phyloP scores from a whole-genome alignment of 2,888 invertebrate genomes.

The Camponotus fellah region DNA sequence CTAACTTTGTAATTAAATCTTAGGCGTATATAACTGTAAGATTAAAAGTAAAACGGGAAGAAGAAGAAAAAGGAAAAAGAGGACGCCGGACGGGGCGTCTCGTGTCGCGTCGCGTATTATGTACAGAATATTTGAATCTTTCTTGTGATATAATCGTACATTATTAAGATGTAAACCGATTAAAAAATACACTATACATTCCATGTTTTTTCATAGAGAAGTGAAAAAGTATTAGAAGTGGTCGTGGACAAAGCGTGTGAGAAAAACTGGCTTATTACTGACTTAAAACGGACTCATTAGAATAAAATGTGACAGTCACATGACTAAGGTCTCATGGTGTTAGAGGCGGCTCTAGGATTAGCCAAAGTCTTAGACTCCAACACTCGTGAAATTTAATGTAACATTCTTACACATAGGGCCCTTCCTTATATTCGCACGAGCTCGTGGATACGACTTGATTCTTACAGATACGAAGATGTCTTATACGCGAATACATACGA shows the following conservation, averaged over 20 bases:
- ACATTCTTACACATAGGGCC: constrained; percentile 7
- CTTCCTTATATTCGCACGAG: constrained; percentile 20
- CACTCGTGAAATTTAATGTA: constrained; percentile 18
- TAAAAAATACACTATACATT: constrained; percentile 74
- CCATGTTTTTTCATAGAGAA: constrained; percentile 77
- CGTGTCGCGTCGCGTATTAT: constrained; percentile 73
- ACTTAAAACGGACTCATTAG: too few relatives aligned
- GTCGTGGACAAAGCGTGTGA: constrained; percentile 52
- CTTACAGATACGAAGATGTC: constrained; percentile 13
- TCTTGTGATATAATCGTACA: constrained; percentile 86
- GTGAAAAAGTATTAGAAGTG: constrained; percentile 70
- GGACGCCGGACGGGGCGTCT: constrained; percentile 41
- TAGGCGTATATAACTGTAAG: constrained; percentile 77
- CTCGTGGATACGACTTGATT: constrained; percentile 23
- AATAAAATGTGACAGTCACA: constrained; percentile 22
- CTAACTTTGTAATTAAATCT: constrained; percentile 85
- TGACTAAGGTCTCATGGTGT: constrained; percentile 34
- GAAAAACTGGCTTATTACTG: constrained; percentile 21
- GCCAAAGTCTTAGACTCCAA: constrained; percentile 17
- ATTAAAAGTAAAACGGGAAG: constrained; percentile 71
- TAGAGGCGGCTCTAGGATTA: constrained; percentile 41
- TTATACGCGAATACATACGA: neutral
- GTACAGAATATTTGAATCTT: constrained; percentile 86
- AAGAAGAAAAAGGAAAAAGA: neutral
- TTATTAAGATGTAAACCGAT: constrained; percentile 80